Evolutionary conservation across 2,113 vertebrate genomes (phyloP), one percentile per base, ranked within the genome.

Genomic region (Eptesicus fuscus): DNA sequence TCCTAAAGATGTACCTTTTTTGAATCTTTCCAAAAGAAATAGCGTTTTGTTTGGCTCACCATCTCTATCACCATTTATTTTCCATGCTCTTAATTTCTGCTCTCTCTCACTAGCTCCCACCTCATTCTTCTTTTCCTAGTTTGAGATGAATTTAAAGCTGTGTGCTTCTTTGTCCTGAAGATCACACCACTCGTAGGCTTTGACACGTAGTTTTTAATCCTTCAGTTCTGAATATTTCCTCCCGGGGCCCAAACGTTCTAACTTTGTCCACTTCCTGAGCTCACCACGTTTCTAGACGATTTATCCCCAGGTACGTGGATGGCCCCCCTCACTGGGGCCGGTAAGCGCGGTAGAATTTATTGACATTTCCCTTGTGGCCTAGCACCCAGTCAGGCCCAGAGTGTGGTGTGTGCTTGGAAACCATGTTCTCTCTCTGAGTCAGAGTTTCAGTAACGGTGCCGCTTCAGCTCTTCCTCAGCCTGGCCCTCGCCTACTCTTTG

Each of bases 341-440:
- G 85, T 86, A 9, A 47, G 17, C 20, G 69, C 40, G 92, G 83
- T 77, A 76, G 88, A 49, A 85, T 90, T 76, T 79, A 47, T 23
- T 59, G 92, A 65, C 37, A 32, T 69, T 89, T 91, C 67, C 67
- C n/a, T 37, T 40, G 94, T 87, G 90, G 90, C 79, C 65, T 61
- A 71, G 47, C 94, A 67, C 84, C 76, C 70, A 5, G 37, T 91
- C 63, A 86, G 16, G 51, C 35, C 17, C 44, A 2, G 47, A 71
- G 40, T 16, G 47, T 73, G 40, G 6, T 85, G 2, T 42, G 69
- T 89, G 79, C 86, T 84, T 83, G 92, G 83, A 83, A 79, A 88
- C 74, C 89, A 47, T 37, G 14, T 51, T 51, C 56, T 85, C 11
- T 67, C 1, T 76, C 63, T 47, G 71, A 69, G 77, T 96, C 85